Conservation (phyloP, 2,797 vertebrate genomes). For the Coendou prehensilis region DNA sequence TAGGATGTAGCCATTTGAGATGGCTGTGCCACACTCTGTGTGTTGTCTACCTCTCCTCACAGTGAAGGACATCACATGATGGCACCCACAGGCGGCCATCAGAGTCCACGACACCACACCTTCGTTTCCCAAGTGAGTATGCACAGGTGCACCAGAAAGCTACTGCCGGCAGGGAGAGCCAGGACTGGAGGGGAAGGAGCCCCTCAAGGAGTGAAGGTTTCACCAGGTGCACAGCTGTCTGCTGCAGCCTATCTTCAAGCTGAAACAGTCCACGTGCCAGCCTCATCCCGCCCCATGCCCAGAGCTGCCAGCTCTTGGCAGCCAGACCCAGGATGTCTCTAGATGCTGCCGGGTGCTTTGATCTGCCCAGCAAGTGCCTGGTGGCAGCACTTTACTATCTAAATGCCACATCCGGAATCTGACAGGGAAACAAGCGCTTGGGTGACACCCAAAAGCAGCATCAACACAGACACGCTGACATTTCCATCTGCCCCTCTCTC, state of each 20-base stretch:
- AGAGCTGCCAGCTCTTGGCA: slow-evolving; percentile 73
- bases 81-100: not conserved
- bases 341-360: slow-evolving; percentile 49
- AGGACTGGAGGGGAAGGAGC: rapidly evolving
- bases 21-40: rapidly evolving
- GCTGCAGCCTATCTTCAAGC: not conserved
- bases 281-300: not conserved
- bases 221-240: rapidly evolving
- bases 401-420: slow-evolving; percentile 73
- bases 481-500: slow-evolving; percentile 81
- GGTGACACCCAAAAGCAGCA: slow-evolving; percentile 76
- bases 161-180: rapidly evolving
- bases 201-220: rapidly evolving
- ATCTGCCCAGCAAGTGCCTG: slow-evolving; percentile 71
- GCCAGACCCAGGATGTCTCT: slow-evolving; percentile 44
- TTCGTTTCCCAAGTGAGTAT: rapidly evolving
- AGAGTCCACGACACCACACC: rapidly evolving
- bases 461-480: slow-evolving; percentile 63
- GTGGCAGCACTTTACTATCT: slow-evolving; percentile 55
- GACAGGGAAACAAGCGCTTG: slow-evolving; percentile 75
- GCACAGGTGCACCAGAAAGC: too few species aligned
- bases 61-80: rapidly evolving
- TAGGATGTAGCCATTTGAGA: not conserved
- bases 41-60: rapidly evolving
- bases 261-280: not conserved